Percentiles rank a stretch among this genome's conserved stretches.
phyloP scores from a whole-genome alignment of 2,797 vertebrate genomes.

The Valencia hispanica region DNA sequence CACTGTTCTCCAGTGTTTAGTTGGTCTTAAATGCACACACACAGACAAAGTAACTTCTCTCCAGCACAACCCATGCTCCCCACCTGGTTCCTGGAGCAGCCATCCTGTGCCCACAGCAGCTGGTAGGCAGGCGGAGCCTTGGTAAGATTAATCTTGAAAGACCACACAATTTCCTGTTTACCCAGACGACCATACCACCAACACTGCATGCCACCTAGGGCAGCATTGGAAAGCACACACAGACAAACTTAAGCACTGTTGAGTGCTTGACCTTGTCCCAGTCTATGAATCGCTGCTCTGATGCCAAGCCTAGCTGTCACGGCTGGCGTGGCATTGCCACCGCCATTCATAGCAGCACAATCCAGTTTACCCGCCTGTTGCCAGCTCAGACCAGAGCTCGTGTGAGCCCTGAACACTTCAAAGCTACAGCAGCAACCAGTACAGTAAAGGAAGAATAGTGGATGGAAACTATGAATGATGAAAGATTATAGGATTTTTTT shows the following conservation, averaged over 20 bases:
- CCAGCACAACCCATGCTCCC: conserved; percentile 51
- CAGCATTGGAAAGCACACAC: conserved; percentile 51
- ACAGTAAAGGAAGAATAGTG: conserved; percentile 23
- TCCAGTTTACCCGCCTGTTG: conserved; percentile 50
- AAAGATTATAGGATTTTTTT: conserved; percentile 49
- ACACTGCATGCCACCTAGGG: conserved; percentile 61
- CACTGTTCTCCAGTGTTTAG: conserved; percentile 39
- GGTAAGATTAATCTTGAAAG: conserved; percentile 70
- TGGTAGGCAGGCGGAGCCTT: conserved; percentile 58
- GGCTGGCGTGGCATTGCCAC: conserved; percentile 69
- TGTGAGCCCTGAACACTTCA: conserved; percentile 69
- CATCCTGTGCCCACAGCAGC: conserved; percentile 67
- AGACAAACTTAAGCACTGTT: conserved; percentile 40
- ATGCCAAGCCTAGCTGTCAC: conserved; percentile 73
- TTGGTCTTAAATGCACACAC: conserved; percentile 31
- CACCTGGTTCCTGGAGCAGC: conserved; percentile 60
- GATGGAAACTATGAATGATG: conserved; percentile 54
- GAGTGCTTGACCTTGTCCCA: conserved; percentile 64
- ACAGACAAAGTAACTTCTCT: conserved; percentile 35
- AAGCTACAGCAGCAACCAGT: conserved; percentile 44
- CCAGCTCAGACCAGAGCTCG: conserved; percentile 63
- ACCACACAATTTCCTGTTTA: conserved; percentile 79
- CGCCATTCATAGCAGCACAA: conserved; percentile 66
- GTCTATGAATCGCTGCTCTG: conserved; percentile 67
- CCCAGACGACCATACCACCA: conserved; percentile 74